Conservation (phyloP, 2,797 vertebrate species). For the Hephaestus fuliginosus region DNA sequence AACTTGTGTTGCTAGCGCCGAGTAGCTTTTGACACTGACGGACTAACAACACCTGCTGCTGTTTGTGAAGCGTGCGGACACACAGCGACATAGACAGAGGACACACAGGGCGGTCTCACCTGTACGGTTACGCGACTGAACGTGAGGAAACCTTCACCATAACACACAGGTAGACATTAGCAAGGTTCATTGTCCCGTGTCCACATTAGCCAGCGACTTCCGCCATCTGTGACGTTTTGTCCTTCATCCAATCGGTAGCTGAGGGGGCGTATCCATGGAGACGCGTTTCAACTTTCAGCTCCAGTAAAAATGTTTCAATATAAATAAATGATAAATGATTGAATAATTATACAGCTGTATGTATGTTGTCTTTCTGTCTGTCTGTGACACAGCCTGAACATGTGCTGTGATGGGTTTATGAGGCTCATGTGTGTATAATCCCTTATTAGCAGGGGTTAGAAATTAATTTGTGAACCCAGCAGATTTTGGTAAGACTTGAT, state of each 20-base stretch:
- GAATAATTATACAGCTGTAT: too few relatives aligned
- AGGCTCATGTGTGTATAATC: neutral
- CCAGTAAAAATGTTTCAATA: too few relatives aligned
- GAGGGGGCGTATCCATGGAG: neutral
- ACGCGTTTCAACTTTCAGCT: neutral
- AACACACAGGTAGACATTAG: neutral
- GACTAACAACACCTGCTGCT: fast-evolving
- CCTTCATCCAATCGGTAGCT: slow-evolving; percentile 33
- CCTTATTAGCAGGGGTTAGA: too few relatives aligned
- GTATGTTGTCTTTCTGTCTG: too few relatives aligned
- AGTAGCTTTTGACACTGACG: slow-evolving; percentile 1
- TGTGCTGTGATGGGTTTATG: neutral
- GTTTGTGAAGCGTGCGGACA: neutral
- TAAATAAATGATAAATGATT: too few relatives aligned
- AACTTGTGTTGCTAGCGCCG: slow-evolving; percentile 53
- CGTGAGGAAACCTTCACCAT: neutral
- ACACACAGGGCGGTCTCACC: slow-evolving; percentile 38
- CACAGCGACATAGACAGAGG: fast-evolving
- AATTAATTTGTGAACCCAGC: neutral
- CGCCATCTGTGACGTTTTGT: slow-evolving; percentile 19
- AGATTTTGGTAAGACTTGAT: neutral
- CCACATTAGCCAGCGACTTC: slow-evolving; percentile 50
- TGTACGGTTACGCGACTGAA: neutral
- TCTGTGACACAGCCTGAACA: neutral
- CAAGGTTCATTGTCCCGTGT: slow-evolving; percentile 40